Percentiles rank a stretch among this genome's conserved stretches.
These are phyloP conservation scores for Nematolebias whitei DNA, from an alignment of 2,113 vertebrate genomes.

Conservation along the genomic window DNA sequence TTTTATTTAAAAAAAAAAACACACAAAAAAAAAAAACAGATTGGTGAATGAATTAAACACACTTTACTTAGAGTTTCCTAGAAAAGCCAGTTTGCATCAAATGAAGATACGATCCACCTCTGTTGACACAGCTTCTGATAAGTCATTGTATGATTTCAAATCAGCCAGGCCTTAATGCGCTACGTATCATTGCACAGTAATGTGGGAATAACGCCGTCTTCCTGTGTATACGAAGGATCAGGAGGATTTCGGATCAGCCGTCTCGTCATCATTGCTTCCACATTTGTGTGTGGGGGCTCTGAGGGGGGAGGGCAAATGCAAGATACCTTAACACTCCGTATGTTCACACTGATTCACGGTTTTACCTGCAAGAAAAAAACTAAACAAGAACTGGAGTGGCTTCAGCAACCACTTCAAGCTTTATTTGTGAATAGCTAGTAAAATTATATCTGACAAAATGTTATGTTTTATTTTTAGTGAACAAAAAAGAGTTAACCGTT, in stretches of 20 bases:
- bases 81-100: slow-evolving; percentile 35
- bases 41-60: background rate
- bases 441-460: background rate
- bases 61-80: background rate
- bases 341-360: slow-evolving; percentile 63
- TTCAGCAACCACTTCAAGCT: slow-evolving; percentile 17
- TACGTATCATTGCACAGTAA: slow-evolving; percentile 56
- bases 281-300: slow-evolving; percentile 51
- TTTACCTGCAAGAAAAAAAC: slow-evolving; percentile 41
- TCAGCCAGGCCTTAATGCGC: slow-evolving; percentile 65
- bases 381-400: slow-evolving; percentile 6
- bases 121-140: slow-evolving; percentile 56
- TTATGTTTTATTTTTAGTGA: background rate
- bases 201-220: slow-evolving; percentile 61
- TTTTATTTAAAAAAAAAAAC: background rate
- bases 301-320: slow-evolving; percentile 43
- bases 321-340: slow-evolving; percentile 60
- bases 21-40: too few relatives aligned
- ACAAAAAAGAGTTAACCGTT: slow-evolving; percentile 21
- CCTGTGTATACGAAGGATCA: slow-evolving; percentile 76
- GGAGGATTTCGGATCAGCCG: slow-evolving; percentile 65
- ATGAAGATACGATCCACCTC: slow-evolving; percentile 45
- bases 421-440: slow-evolving; percentile 23
- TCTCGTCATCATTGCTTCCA: slow-evolving; percentile 36
- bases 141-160: slow-evolving; percentile 60